Conservation (phyloP, 2,113 vertebrate genomes). For the Percopsis transmontana region DNA sequence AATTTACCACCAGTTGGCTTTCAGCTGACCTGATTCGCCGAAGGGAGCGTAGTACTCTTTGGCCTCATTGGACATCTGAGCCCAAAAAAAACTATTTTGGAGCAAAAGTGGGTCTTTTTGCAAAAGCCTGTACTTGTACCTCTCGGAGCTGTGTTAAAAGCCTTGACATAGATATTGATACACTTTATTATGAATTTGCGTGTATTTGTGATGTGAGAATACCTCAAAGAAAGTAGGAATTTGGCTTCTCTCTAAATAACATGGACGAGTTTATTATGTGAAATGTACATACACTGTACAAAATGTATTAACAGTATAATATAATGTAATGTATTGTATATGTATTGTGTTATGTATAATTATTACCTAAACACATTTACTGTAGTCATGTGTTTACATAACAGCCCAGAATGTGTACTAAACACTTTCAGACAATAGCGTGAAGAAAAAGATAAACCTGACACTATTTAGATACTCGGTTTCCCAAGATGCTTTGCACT, state of each 20-base stretch:
- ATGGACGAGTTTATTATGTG: not conserved
- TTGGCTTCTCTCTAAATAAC: too few relatives aligned
- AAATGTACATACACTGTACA: not conserved
- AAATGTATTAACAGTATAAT: too few relatives aligned
- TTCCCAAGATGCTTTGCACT: too few relatives aligned
- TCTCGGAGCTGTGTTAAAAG: slow-evolving; percentile 34
- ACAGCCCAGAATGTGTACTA: too few relatives aligned
- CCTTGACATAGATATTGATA: slow-evolving; percentile 34
- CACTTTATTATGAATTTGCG: slow-evolving; percentile 19
- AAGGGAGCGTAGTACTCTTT: slow-evolving; percentile 27
- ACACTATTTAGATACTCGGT: too few relatives aligned
- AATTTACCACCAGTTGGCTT: slow-evolving; percentile 45
- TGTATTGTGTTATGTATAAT: too few relatives aligned
- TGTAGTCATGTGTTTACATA: too few relatives aligned
- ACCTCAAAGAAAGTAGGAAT: not conserved
- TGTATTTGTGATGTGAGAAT: slow-evolving; percentile 8
- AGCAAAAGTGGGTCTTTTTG: slow-evolving; percentile 16
- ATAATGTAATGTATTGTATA: too few relatives aligned
- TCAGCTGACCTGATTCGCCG: slow-evolving; percentile 56
- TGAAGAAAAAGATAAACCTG: too few relatives aligned
- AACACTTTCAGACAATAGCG: too few relatives aligned
- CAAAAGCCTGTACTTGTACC: slow-evolving; percentile 35
- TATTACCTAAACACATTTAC: too few relatives aligned
- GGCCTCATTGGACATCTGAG: slow-evolving; percentile 38
- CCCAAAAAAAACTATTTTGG: slow-evolving; percentile 35